Evolutionary conservation across 2,797 vertebrate genomes (phyloP).

Genomic region (Tarsius wallacei): DNA sequence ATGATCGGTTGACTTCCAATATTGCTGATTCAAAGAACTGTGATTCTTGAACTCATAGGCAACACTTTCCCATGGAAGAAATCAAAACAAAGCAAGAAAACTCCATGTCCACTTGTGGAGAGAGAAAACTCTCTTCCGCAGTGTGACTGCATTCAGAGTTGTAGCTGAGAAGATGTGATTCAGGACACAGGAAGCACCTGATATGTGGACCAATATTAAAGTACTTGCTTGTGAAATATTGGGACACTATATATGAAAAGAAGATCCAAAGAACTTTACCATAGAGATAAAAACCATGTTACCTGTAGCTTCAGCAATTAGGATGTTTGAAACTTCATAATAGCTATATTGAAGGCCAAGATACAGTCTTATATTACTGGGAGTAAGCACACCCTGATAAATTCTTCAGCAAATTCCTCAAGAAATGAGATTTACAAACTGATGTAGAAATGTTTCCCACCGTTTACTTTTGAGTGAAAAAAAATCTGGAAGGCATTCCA

Average conservation of each 20-base stretch:
- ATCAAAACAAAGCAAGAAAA: neutral
- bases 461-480: neutral
- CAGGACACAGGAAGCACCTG: neutral
- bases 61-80: neutral
- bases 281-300: neutral
- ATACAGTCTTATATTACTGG: neutral
- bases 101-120: neutral
- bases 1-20: neutral
- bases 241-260: neutral
- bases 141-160: neutral
- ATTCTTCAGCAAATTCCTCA: neutral
- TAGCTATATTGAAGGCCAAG: neutral
- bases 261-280: neutral
- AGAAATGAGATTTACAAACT: neutral
- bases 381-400: neutral
- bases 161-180: neutral
- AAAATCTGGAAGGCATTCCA: neutral
- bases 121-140: neutral
- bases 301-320: neutral
- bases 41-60: neutral
- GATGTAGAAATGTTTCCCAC: neutral
- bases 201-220: neutral
- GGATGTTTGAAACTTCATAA: neutral
- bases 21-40: neutral
- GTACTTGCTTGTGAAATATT: neutral